Conservation (phyloP, 2,888 invertebrate species). For the Bimastos eiseni region DNA sequence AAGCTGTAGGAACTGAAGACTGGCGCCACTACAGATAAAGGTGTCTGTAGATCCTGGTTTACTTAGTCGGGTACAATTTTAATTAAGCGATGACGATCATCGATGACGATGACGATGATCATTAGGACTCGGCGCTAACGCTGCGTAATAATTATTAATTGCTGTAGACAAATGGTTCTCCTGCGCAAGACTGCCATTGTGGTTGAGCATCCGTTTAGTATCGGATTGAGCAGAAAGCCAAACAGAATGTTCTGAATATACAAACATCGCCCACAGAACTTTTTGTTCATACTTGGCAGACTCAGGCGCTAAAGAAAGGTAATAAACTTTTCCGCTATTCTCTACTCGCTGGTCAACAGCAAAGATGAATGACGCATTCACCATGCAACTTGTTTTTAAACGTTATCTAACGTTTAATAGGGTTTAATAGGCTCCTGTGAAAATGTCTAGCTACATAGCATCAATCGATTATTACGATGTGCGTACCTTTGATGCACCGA, state of each 20-base stretch:
- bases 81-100: neutral
- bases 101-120: too few species aligned
- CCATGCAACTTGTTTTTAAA: too few species aligned
- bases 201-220: too few species aligned
- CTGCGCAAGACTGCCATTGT: too few species aligned
- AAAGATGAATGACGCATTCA: too few species aligned
- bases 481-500: slow-evolving; percentile 32
- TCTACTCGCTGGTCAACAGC: neutral
- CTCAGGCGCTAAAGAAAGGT: neutral
- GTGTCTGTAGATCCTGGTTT: neutral
- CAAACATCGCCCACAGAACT: neutral
- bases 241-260: neutral
- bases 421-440: neutral
- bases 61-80: neutral
- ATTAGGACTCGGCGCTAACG: neutral
- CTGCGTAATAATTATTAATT: neutral
- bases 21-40: neutral
- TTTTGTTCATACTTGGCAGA: neutral
- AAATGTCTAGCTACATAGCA: neutral
- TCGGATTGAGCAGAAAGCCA: too few species aligned
- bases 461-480: neutral
- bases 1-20: neutral
- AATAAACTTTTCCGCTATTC: neutral
- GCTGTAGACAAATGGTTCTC: neutral
- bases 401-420: neutral